Percentiles rank a stretch among this genome's conserved stretches.
phyloP scores from a whole-genome alignment of 2,113 vertebrate genomes.

The Anthoscopus minutus region DNA sequence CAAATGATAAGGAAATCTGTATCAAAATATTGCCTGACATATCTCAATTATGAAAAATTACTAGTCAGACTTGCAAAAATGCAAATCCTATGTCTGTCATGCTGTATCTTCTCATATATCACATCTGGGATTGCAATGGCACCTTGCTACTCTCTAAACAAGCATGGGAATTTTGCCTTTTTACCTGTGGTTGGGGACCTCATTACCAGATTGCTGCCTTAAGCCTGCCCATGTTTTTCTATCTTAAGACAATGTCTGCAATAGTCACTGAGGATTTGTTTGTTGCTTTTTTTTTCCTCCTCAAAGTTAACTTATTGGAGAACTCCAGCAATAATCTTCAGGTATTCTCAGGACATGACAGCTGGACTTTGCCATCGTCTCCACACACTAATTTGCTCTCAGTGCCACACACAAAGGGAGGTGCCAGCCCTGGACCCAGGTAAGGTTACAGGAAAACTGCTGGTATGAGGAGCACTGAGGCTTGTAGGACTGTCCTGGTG shows the following conservation, averaged over 20 bases:
- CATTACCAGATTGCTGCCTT: background rate
- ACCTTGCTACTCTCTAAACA: background rate
- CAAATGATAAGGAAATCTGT: background rate
- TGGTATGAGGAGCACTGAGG: background rate
- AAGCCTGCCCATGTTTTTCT: background rate
- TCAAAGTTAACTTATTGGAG: conserved; percentile 73
- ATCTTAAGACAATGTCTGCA: background rate
- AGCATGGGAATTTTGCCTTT: background rate
- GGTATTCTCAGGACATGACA: conserved; percentile 79
- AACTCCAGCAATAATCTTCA: conserved; percentile 76
- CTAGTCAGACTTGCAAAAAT: background rate
- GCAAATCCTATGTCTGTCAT: background rate
- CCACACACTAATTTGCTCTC: conserved; percentile 73
- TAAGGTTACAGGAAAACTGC: conserved; percentile 53
- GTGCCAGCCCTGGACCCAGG: conserved; percentile 72
- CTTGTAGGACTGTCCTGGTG: background rate
- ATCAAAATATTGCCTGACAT: background rate
- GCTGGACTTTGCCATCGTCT: conserved; percentile 79
- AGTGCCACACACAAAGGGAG: conserved; percentile 65
- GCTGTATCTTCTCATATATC: background rate
- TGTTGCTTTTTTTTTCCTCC: background rate
- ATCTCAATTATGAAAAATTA: background rate
- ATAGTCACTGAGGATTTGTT: background rate
- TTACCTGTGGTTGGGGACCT: background rate
- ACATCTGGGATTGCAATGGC: background rate